Base-by-base conservation (phyloP, 1,140 invertebrate genomes). In the Zaprionus capensis region DNA sequence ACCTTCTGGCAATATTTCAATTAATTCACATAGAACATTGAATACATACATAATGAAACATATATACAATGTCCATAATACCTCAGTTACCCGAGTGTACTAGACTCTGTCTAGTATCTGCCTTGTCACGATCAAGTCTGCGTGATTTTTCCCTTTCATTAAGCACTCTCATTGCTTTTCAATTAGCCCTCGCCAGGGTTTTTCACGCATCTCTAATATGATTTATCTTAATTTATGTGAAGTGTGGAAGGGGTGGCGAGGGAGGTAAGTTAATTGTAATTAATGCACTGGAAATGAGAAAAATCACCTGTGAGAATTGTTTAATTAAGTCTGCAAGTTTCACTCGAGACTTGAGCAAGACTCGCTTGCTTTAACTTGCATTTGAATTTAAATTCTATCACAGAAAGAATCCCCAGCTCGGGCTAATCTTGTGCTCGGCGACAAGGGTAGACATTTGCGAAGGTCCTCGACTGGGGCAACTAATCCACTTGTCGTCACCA, bases 241-340 rank as follows among this genome's bases (percentile, higher is more conserved):
- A 38, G 41, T 41, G 9, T 34, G 4, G 2, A 34, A 11, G 4
- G 34, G 26, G 5, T n/a, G 36, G 1, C 1, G 14, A 41, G 31
- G 6, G n/a, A 31, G 34, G 41, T 14, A 59, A 72, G 44, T 24
- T 36, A 66, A 76, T 73, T 84, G 78, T 90, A 84, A 88, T 78
- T 87, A 83, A 84, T 84, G 84, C 81, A 82, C 67, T 64, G 64
- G 70, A 82, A 86, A 71, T 76, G 64, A 71, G 70, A 63, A 77
- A 73, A 77, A 63, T 73, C 74, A 62, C 57, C 67, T 72, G 46
- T 46, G 46, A 64, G 79, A 82, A 73, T 88, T 87, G 69, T 88
- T 84, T 88, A 87, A 87, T 87, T 87, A 88, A 88, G 85, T 88
- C 71, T 67, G 79, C 82, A 82, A 86, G 79, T 85, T 87, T 82